These are phyloP conservation scores for Drosophila yakuba DNA, from an alignment of 1,140 invertebrate species.

Conservation along the genomic window DNA sequence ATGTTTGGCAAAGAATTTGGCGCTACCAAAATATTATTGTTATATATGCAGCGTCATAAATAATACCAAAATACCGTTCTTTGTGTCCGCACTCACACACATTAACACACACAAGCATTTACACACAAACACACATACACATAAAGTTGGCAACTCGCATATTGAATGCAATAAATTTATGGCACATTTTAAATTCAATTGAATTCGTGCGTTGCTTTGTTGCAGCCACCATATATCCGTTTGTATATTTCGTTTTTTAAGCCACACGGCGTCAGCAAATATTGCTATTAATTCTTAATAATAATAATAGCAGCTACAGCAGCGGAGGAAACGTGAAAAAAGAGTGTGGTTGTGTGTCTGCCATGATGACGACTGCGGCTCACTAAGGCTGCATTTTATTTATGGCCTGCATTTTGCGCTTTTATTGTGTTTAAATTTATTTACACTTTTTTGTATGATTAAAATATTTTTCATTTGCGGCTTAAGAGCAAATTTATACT, in stretches of 20 bases:
- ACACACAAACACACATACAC: conserved; percentile 3
- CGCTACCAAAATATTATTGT: conserved; percentile 55
- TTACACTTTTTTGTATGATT: conserved; percentile 47
- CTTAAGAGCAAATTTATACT: conserved; percentile 67
- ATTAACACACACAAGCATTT: no score
- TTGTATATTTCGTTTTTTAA: conserved; percentile 43
- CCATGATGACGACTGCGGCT: conserved; percentile 17
- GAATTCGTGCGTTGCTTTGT: conserved; percentile 44
- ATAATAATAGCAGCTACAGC: conserved; percentile 41
- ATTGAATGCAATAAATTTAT: conserved; percentile 64
- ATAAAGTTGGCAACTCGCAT: conserved; percentile 1
- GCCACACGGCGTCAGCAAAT: conserved; percentile 55
- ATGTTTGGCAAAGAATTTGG: conserved; percentile 53
- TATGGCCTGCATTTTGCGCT: conserved; percentile 47
- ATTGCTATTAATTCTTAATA: conserved; percentile 77
- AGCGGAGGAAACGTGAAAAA: background rate
- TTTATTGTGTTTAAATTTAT: conserved; percentile 68
- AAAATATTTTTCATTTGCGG: conserved; percentile 65
- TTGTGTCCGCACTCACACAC: conserved; percentile 17
- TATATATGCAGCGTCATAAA: conserved; percentile 60
- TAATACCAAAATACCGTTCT: conserved; percentile 50
- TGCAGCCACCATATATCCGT: conserved; percentile 2
- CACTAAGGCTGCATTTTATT: conserved; percentile 55
- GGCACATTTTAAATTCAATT: conserved; percentile 71
- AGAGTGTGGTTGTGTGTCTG: background rate